Evolutionary conservation across 2,888 invertebrate genomes (phyloP), one percentile per base, ranked within the genome.

Genomic region (Chrysodeixis includens): DNA sequence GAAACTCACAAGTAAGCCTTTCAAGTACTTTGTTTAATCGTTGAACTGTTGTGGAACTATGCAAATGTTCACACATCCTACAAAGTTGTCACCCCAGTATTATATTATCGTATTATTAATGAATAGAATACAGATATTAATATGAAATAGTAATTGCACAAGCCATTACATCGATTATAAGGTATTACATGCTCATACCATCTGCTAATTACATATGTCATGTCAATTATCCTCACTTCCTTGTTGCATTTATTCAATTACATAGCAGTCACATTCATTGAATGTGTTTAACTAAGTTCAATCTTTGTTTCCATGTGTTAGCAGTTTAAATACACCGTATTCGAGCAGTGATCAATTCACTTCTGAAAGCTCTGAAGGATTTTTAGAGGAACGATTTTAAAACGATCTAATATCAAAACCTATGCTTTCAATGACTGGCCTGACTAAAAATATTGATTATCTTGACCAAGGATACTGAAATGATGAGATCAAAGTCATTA

Each of bases 161-260:
- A 69, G 52, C 55, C 62, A 71, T 74, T 74, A 67, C 55, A 73
- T 30, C 64, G 49, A 65, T 71, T 71, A 64, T 40, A 46, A 30
- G 9, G 66, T 62, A 67, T 64, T 61, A 52, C 18, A 46, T 56
- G 53, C 62, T 57, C 63, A 71, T 65, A 52, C 62, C 58, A 67
- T 35, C 61, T 67, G 53, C 58, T 70, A 59, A 67, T 71, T 62
- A 72, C 55, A 35, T 58, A 67, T 69, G 59, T 64, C 60, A 63
- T 71, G 40, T 49, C 52, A 62, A 26, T 59, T 44, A 62, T 8
- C 65, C 65, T 68, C 18, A 64, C 63, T 79, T 79, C 80, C 80
- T 76, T 55, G 61, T 67, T 58, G 53, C 55, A 65, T 55, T 59
- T 60, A 59, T 70, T 61, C 30, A 56, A 70, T 67, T 62, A 65